Base-by-base conservation (phyloP, 2,797 vertebrate species). In the Nannoperca australis region DNA sequence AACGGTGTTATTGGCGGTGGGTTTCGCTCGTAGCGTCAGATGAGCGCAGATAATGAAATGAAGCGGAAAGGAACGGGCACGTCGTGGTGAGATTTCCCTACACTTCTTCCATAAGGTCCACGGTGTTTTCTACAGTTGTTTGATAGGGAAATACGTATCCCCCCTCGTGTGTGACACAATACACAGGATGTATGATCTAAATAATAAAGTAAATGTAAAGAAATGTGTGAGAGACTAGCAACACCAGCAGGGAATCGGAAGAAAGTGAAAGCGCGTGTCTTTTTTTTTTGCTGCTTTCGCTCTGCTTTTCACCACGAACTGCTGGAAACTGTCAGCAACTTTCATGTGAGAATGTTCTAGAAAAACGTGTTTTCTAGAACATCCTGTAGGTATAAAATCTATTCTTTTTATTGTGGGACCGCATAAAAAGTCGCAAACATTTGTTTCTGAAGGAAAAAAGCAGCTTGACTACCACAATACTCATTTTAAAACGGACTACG, bases 241-340 rank as follows among this genome's bases (percentile, higher is more conserved):
- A 18, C 24, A 62, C 15, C 1, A 1, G 6, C n/a, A 36, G 10
- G 32, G 40, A 60, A 60, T 27, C 5, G 1, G 0, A 11, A 49
- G 30, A 70, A 86, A 83, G 56, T 75, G 65, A 74, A 69, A 73
- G 80, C 45, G 70, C 61, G 56, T 82, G 42, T 40, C 17, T 47
- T 62, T 20, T 27, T 17, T 51, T 14, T 36, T n/a, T n/a, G 3
- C 4, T 27, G 27, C 78, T 78, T 51, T 44, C 22, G 18, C 15
- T 27, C 18, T 51, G 2, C 6, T 54, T 68, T 47, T 20, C 6
- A 54, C 34, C 34, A 18, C 34, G 5, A 38, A 27, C 17, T 11
- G 7, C 18, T 14, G 30, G 27, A 44, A n/a, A 32, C 51, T 61
- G n/a, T n/a, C n/a, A n/a, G n/a, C n/a, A n/a, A n/a, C n/a, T n/a